Percentiles rank a stretch among this genome's conserved stretches.
phyloP scores from a whole-genome alignment of 2,888 invertebrate species.

The Siphonodentalium dalli region DNA sequence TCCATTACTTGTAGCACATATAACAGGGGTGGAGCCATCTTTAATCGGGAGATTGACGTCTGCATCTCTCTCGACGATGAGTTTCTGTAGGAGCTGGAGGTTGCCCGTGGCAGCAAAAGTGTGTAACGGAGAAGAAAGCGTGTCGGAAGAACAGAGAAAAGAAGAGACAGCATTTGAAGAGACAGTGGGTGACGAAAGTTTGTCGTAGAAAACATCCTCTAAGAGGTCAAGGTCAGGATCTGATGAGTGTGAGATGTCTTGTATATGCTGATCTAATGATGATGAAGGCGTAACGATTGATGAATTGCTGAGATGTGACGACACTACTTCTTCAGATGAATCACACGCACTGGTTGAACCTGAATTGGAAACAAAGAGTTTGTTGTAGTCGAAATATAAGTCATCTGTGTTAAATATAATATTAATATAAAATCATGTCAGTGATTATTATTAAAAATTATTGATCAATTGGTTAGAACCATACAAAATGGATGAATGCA shows the following conservation, averaged over 20 bases:
- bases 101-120: constrained; percentile 45
- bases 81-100: constrained; percentile 36
- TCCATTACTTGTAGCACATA: constrained; percentile 52
- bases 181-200: too few relatives aligned
- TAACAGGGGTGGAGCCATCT: constrained; percentile 51
- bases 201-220: too few relatives aligned
- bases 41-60: constrained; percentile 52
- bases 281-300: constrained; percentile 11
- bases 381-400: too few relatives aligned
- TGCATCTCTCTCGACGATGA: constrained; percentile 40
- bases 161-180: too few relatives aligned
- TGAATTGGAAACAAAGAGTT: too few relatives aligned
- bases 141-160: constrained; percentile 13
- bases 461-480: too few relatives aligned
- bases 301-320: constrained; percentile 20
- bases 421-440: too few relatives aligned
- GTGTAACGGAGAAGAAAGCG: constrained; percentile 43
- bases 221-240: too few relatives aligned
- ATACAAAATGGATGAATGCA: too few relatives aligned
- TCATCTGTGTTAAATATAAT: too few relatives aligned
- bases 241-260: constrained; percentile 5
- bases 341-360: constrained; percentile 28
- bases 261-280: constrained; percentile 10
- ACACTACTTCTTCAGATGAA: constrained; percentile 15
- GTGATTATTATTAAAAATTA: too few relatives aligned